Base-by-base conservation (phyloP, 37 sponge, comb jelly and placozoan species). In the Halichondria panicea region DNA sequence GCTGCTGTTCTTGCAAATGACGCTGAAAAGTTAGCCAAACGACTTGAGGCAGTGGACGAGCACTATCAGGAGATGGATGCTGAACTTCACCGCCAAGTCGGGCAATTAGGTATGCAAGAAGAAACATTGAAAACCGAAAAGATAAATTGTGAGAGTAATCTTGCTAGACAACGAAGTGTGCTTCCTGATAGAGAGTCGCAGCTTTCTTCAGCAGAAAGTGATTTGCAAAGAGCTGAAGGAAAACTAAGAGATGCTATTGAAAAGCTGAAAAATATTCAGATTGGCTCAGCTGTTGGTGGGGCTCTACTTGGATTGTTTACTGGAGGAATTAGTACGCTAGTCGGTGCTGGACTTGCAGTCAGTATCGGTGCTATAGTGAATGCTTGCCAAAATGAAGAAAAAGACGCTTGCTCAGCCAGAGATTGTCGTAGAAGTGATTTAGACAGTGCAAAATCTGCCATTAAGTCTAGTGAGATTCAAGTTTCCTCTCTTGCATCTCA, bases 291-390 rank as follows among this genome's bases (percentile, higher is more conserved):
- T 3, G 4, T 21, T 4, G 12, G 66, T 21, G n/a, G 61, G 32
- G 44, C 36, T 4, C 43, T 58, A 13, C 34, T 28, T 46, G 76
- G 76, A 36, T 25, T 42, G 12, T 61, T 40, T 30, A 25, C 63
- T 46, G 27, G 0, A 12, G 45, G 53, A 8, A 24, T 75, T 0
- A 48, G 33, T 44, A 13, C 50, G 9, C 13, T 48, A 48, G 60
- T 59, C 27, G 82, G 39, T 15, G 36, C 62, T 44, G 75, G 30
- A 19, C 67, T 46, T 45, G 46, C 34, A 53, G 74, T 56, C 5
- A 34, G 34, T 33, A 0, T 82, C 33, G 74, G 68, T 72, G 68
- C 64, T 0, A 36, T 68, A 44, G 40, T 59, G 30, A 63, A 58
- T 55, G 42, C 48, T 9, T 43, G 34, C 44, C 8, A 46, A 63